phyloP scores from a whole-genome alignment of 2,888 invertebrate genomes.

The Leptinotarsa peninsularis region DNA sequence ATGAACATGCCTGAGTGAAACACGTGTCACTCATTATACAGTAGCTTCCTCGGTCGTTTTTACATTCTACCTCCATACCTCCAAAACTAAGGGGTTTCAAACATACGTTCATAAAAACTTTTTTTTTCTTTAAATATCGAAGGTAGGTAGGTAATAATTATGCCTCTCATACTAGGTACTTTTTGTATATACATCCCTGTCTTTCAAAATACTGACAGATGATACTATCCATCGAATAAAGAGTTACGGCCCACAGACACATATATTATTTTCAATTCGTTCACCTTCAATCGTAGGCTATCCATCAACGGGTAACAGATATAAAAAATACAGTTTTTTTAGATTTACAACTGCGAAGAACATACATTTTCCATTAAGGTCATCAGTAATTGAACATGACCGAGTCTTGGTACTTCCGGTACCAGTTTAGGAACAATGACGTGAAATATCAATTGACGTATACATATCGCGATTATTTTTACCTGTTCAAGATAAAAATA shows the following conservation, averaged over 20 bases:
- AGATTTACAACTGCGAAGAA: conserved; percentile 32
- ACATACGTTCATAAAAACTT: too few relatives aligned
- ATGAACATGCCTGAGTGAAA: too few relatives aligned
- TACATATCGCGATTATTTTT: background rate
- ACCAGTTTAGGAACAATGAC: conserved; percentile 27
- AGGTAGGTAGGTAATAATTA: too few relatives aligned
- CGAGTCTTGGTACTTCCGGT: conserved; percentile 36
- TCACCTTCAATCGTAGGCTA: conserved; percentile 22
- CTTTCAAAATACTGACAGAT: background rate
- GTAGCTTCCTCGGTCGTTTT: too few relatives aligned
- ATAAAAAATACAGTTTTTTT: conserved; percentile 32
- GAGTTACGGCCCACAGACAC: background rate
- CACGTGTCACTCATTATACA: too few relatives aligned
- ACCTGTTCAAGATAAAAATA: too few relatives aligned
- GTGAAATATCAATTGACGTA: background rate
- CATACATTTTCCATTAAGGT: conserved; percentile 40
- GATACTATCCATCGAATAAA: background rate
- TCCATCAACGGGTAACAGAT: conserved; percentile 26
- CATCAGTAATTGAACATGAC: conserved; percentile 25
- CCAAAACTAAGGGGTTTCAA: too few relatives aligned
- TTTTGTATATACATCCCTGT: too few relatives aligned
- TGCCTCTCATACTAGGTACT: too few relatives aligned
- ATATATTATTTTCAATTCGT: conserved; percentile 4
- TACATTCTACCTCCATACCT: too few relatives aligned
- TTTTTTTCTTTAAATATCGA: too few relatives aligned